Conservation (phyloP, 2,113 vertebrate species). For the Gymnogyps californianus region DNA sequence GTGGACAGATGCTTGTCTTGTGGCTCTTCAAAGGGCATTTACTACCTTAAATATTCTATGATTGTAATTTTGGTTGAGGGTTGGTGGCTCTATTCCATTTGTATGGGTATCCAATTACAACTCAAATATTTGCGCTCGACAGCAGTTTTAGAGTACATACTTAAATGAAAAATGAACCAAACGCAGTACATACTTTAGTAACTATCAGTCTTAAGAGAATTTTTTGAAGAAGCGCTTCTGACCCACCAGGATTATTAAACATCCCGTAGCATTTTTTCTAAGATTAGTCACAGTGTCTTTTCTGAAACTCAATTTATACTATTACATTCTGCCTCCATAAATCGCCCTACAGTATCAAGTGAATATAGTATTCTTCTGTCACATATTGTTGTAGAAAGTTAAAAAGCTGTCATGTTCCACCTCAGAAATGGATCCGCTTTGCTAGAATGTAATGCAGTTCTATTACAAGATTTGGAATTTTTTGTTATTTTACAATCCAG, state of each 20-base stretch:
- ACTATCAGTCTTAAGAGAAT: conserved; percentile 58
- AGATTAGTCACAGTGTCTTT: conserved; percentile 69
- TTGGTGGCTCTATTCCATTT: conserved; percentile 39
- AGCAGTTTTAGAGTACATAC: conserved; percentile 49
- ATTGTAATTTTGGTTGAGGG: conserved; percentile 16
- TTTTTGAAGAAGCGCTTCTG: conserved; percentile 60
- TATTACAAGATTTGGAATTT: not conserved
- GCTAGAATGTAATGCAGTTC: not conserved
- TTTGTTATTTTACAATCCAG: not conserved
- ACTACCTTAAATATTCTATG: conserved; percentile 20
- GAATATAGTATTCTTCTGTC: conserved; percentile 55
- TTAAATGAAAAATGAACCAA: conserved; percentile 61
- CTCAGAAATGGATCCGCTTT: conserved; percentile 56
- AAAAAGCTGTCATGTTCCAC: conserved; percentile 55
- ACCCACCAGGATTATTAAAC: conserved; percentile 65
- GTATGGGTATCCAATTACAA: conserved; percentile 43
- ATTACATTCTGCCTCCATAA: conserved; percentile 66
- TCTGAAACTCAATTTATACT: conserved; percentile 69
- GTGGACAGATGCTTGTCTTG: not conserved
- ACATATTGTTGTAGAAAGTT: conserved; percentile 46
- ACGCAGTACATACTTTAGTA: conserved; percentile 51
- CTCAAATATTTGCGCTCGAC: conserved; percentile 57
- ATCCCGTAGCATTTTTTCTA: conserved; percentile 63
- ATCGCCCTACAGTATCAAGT: conserved; percentile 37
- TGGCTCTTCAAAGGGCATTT: conserved; percentile 2